phyloP scores from a whole-genome alignment of 2,113 vertebrate species.

The Antidorcas marsupialis region DNA sequence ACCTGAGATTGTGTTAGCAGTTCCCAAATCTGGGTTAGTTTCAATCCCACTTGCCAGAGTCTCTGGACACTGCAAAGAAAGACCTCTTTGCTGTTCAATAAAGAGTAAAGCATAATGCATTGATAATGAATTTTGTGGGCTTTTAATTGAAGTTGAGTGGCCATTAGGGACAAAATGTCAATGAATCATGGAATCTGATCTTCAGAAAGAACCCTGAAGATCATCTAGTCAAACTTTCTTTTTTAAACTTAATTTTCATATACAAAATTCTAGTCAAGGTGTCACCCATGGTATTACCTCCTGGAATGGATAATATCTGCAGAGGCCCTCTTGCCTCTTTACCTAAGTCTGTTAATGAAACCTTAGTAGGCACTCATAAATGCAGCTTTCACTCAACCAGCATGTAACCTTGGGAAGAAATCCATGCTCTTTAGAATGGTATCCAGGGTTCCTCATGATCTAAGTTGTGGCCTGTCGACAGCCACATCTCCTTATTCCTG shows the following conservation, averaged over 20 bases:
- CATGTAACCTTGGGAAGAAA: background rate
- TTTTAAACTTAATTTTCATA: background rate
- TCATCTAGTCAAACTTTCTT: background rate
- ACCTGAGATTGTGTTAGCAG: constrained; percentile 50
- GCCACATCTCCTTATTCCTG: background rate
- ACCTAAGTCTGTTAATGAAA: background rate
- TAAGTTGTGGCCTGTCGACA: background rate
- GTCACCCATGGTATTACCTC: background rate
- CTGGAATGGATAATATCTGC: background rate
- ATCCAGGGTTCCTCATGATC: background rate
- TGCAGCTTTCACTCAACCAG: background rate
- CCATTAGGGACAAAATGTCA: background rate
- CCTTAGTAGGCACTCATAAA: background rate
- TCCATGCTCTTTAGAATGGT: background rate
- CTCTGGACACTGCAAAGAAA: background rate
- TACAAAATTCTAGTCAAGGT: background rate
- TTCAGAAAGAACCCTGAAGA: background rate
- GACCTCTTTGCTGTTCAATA: background rate
- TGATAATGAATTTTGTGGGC: background rate
- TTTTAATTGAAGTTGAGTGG: background rate
- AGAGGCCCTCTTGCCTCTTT: background rate
- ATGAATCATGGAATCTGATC: background rate
- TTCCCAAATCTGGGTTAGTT: constrained; percentile 47
- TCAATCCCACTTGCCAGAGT: constrained; percentile 38
- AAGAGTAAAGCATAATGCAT: background rate